Evolutionary conservation across 2,888 invertebrate species (phyloP).

Genomic region (Himalopsyche japonica): DNA sequence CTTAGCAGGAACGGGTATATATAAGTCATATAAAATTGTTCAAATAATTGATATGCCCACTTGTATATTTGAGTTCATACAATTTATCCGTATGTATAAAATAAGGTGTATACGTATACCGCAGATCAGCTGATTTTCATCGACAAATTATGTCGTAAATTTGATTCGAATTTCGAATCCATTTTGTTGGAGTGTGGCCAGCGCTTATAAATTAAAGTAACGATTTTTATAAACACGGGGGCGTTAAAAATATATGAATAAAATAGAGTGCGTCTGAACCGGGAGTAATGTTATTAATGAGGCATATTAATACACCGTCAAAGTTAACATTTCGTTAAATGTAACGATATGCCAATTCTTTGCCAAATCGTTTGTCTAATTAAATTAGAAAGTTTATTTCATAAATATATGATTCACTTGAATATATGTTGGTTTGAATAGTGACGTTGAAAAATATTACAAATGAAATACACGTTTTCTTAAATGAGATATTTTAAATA

Average conservation of each 20-base stretch:
- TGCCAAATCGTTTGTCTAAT: not conserved
- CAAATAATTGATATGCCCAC: no score
- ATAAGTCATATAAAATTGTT: no score
- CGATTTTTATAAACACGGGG: not conserved
- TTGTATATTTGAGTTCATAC: no score
- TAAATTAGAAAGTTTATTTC: not conserved
- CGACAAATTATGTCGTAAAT: not conserved
- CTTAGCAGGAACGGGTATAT: no score
- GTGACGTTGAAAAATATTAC: no score
- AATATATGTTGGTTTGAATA: not conserved
- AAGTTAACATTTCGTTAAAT: not conserved
- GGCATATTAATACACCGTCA: not conserved
- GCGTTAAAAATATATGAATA: not conserved
- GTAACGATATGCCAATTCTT: not conserved
- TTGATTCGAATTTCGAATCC: not conserved
- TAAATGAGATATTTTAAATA: no score
- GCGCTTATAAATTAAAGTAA: not conserved
- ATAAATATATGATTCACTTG: not conserved
- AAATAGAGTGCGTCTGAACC: not conserved
- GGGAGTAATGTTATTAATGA: not conserved
- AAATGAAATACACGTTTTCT: no score
- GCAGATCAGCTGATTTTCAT: not conserved
- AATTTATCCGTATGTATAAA: no score
- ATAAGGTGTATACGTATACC: not conserved
- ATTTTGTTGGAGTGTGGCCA: not conserved